Conservation (phyloP, 64 coral and sea anemone genomes). For the Catalaphyllia jardinei region DNA sequence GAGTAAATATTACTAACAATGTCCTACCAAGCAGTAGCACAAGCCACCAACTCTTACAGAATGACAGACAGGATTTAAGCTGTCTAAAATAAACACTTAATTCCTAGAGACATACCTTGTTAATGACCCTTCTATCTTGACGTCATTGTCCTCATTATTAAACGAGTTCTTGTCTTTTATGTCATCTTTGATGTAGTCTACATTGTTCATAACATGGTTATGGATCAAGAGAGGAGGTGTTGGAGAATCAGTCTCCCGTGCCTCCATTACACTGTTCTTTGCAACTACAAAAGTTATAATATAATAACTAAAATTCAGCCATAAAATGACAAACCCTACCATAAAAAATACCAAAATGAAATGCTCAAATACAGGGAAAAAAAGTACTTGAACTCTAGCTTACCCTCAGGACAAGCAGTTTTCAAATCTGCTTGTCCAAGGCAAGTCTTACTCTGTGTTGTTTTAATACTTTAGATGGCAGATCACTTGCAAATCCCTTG, state of each 20-base stretch:
- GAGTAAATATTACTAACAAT: no score
- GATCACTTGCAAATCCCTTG: no score
- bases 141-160: conserved; percentile 55
- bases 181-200: conserved; percentile 47
- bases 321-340: neutral
- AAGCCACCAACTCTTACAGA: no score
- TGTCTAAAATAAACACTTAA: neutral
- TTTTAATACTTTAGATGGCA: no score
- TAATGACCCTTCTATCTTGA: conserved; percentile 64
- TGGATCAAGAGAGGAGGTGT: conserved; percentile 49
- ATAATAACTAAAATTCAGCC: neutral
- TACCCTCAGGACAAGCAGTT: no score
- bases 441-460: no score
- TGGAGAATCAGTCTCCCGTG: conserved; percentile 80
- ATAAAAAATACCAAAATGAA: neutral
- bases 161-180: conserved; percentile 58
- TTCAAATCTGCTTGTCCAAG: no score
- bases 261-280: conserved; percentile 9
- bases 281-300: conserved; percentile 27
- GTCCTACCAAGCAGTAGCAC: no score
- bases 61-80: neutral
- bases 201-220: conserved; percentile 70
- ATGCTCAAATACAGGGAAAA: no score
- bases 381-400: no score
- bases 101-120: conserved; percentile 42